Evolutionary conservation across 2,113 vertebrate species (phyloP).

Genomic region (Plotosus lineatus): DNA sequence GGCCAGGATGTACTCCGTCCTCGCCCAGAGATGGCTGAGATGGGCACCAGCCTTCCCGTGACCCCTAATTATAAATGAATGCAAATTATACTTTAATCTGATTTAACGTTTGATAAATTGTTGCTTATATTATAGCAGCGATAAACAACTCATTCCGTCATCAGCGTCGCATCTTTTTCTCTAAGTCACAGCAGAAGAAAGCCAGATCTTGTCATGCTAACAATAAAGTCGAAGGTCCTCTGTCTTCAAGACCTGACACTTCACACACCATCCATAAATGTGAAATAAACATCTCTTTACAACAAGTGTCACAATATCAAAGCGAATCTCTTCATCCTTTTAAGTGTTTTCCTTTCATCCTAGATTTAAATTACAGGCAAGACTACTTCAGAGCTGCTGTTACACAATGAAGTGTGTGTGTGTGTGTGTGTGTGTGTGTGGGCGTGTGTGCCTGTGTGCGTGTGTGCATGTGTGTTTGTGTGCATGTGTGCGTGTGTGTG

Average conservation of each 20-base stretch:
- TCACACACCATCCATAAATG: background rate
- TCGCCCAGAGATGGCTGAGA: too few species aligned
- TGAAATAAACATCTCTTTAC: background rate
- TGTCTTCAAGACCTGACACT: background rate
- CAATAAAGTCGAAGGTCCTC: background rate
- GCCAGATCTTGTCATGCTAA: background rate
- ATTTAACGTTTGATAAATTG: too few species aligned
- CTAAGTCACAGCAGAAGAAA: background rate
- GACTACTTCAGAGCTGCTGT: background rate
- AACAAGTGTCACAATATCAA: background rate
- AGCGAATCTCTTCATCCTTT: background rate
- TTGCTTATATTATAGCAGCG: too few species aligned
- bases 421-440: conserved; percentile 24
- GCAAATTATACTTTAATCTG: too few species aligned
- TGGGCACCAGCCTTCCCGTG: too few species aligned
- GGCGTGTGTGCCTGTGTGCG: conserved; percentile 14
- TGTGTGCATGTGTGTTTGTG: conserved; percentile 18
- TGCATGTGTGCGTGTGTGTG: conserved; percentile 17
- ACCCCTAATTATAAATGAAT: too few species aligned
- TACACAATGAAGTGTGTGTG: conserved; percentile 1
- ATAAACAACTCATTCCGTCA: background rate
- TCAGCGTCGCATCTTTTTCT: background rate
- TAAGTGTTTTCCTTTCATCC: background rate
- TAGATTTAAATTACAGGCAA: background rate
- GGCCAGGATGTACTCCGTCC: too few species aligned